phyloP scores from a whole-genome alignment of 2,888 invertebrate genomes.

The Hanleya hanleyi region DNA sequence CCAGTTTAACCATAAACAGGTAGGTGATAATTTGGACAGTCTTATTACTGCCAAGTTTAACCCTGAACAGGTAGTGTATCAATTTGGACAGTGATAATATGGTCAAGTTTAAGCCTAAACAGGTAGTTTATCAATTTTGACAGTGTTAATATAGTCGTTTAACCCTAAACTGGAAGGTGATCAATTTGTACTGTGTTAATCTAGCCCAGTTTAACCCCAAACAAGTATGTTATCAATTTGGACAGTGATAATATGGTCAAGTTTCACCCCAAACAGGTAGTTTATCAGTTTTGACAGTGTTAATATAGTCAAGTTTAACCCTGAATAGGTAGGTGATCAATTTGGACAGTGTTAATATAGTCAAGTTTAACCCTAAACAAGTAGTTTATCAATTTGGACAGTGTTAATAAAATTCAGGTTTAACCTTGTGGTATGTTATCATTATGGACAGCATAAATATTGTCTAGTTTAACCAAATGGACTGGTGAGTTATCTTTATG shows the following conservation, averaged over 20 bases:
- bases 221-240: too few species aligned
- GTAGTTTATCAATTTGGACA: too few species aligned
- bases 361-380: constrained; percentile 59
- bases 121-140: constrained; percentile 84
- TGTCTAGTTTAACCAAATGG: too few species aligned
- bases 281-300: constrained; percentile 92
- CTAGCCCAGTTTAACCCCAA: constrained; percentile 62
- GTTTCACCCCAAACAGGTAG: constrained; percentile 88
- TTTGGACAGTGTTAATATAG: constrained; percentile 48
- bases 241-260: constrained; percentile 91
- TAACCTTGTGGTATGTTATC: constrained; percentile 89
- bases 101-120: constrained; percentile 91
- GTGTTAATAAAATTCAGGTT: constrained; percentile 89
- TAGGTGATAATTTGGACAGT: constrained; percentile 51
- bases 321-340: constrained; percentile 77
- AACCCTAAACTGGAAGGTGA: constrained; percentile 78
- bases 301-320: constrained; percentile 87
- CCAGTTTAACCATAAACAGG: too few species aligned
- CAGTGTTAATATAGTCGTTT: constrained; percentile 88
- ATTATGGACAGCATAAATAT: constrained; percentile 90
- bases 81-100: constrained; percentile 93
- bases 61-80: constrained; percentile 64
- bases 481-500: too few species aligned
- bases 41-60: constrained; percentile 39
- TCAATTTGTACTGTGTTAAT: constrained; percentile 49